Conservation (phyloP, 2,888 invertebrate species). For the Laspeyria flexula region DNA sequence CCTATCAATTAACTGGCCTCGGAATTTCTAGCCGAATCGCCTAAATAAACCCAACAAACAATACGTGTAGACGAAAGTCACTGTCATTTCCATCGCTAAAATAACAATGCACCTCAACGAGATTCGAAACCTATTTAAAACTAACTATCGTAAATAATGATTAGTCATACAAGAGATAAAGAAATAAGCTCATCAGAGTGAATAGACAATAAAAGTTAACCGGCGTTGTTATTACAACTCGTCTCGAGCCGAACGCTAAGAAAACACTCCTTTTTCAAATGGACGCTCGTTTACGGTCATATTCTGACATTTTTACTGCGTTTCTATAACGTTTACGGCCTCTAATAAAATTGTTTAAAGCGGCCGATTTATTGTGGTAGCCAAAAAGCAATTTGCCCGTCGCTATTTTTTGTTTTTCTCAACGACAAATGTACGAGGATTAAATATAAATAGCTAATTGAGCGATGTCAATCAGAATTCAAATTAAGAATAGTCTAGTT, state of each 20-base stretch:
- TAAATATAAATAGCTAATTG: constrained; percentile 54
- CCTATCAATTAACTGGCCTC: constrained; percentile 71
- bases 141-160: constrained; percentile 63
- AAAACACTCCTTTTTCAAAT: constrained; percentile 82
- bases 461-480: constrained; percentile 67
- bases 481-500: constrained; percentile 54
- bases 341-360: constrained; percentile 80
- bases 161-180: constrained; percentile 72
- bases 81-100: constrained; percentile 66
- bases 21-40: constrained; percentile 67
- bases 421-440: constrained; percentile 46
- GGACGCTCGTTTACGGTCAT: constrained; percentile 78
- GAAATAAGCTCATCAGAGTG: constrained; percentile 80
- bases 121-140: constrained; percentile 41
- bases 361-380: constrained; percentile 70
- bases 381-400: constrained; percentile 64
- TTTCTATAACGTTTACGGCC: constrained; percentile 76
- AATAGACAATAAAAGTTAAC: constrained; percentile 78
- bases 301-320: constrained; percentile 82
- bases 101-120: constrained; percentile 64
- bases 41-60: constrained; percentile 73
- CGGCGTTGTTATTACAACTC: constrained; percentile 72
- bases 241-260: constrained; percentile 66
- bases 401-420: constrained; percentile 48
- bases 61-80: constrained; percentile 31